Conservation (phyloP, 2,113 vertebrate genomes). For the Isichthys henryi region DNA sequence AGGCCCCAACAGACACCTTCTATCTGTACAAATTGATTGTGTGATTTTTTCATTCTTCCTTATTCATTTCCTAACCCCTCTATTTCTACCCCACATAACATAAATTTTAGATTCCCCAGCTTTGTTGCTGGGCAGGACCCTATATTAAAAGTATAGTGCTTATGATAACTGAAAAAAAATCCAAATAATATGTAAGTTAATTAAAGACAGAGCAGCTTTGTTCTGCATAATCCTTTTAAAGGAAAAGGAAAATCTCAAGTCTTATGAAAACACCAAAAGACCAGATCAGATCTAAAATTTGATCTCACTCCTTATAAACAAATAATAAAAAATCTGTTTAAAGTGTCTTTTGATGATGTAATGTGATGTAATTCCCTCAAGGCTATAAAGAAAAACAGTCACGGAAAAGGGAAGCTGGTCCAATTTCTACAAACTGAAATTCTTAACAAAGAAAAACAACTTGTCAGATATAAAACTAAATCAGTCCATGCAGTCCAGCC, state of each 20-base stretch:
- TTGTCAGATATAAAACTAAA: not conserved
- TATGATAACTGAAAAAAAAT: not conserved
- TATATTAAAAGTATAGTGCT: not conserved
- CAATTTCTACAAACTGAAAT: not conserved
- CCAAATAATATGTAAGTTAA: not conserved
- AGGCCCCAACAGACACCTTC: not conserved
- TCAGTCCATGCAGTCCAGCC: not conserved
- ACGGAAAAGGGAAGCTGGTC: not conserved
- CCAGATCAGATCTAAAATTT: not conserved
- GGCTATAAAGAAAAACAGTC: not conserved
- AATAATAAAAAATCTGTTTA: slow-evolving; percentile 8
- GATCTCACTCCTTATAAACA: slow-evolving; percentile 4
- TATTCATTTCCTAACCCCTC: not conserved
- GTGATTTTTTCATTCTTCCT: not conserved
- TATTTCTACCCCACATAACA: not conserved
- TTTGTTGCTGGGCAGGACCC: not conserved
- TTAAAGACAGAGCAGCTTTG: not conserved
- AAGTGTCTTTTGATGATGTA: slow-evolving; percentile 8
- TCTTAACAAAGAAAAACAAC: not conserved
- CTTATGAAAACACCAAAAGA: not conserved
- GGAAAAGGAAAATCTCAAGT: not conserved
- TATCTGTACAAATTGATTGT: not conserved
- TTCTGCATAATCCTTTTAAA: not conserved
- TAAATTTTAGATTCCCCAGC: not conserved
- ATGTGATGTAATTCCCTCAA: not conserved